Percentiles rank a stretch among this genome's conserved stretches.
phyloP scores from a whole-genome alignment of 2,797 vertebrate genomes.

The Petrocephalus sullivani region DNA sequence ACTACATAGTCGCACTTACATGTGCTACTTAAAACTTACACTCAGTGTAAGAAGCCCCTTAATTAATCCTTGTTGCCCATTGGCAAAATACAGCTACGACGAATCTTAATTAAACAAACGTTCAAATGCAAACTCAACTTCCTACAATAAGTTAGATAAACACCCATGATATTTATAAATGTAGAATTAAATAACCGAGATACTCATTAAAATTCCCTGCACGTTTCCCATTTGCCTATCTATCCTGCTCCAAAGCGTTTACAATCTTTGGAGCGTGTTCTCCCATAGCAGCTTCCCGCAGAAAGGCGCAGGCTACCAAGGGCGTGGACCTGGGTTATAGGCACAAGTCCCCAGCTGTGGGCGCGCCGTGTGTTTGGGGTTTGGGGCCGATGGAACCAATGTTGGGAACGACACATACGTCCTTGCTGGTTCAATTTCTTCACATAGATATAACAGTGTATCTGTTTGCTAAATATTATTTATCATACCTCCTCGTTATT shows the following conservation, averaged over 20 bases:
- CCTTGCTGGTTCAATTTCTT: neutral
- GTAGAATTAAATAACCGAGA: neutral
- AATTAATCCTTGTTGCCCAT: neutral
- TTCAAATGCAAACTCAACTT: neutral
- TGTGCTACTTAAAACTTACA: neutral
- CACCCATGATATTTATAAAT: neutral
- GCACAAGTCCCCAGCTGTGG: neutral
- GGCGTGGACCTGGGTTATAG: neutral
- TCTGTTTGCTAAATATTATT: neutral
- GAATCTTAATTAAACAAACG: neutral
- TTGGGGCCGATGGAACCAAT: neutral
- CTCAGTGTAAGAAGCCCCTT: neutral
- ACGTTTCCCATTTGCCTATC: neutral
- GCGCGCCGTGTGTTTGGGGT: neutral
- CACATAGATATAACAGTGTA: neutral
- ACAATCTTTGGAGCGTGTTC: neutral
- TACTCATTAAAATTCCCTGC: neutral
- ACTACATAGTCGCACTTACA: neutral
- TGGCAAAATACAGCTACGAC: neutral
- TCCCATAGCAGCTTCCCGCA: neutral
- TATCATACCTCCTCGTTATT: neutral
- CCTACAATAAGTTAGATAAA: neutral
- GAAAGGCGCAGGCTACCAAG: neutral
- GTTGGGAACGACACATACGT: neutral
- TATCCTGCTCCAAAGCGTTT: neutral